phyloP scores from a whole-genome alignment of 2,797 vertebrate genomes.

The Rhodeus uyekii region DNA sequence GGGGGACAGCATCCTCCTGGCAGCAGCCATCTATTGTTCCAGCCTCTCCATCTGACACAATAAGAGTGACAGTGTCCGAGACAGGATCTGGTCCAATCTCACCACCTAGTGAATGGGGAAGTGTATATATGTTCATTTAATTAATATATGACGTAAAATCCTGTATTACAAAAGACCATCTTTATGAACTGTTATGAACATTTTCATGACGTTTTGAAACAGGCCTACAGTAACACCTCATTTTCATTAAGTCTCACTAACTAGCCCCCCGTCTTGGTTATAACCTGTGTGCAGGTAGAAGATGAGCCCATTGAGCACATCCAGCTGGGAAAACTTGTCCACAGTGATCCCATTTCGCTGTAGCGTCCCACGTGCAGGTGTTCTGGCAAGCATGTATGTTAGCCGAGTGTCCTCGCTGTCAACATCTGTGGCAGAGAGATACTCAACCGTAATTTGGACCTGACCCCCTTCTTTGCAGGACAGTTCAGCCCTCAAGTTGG shows the following conservation, averaged over 20 bases:
- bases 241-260: conserved; percentile 2
- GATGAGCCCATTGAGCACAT: conserved; percentile 73
- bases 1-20: conserved; percentile 66
- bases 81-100: conserved; percentile 71
- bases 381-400: conserved; percentile 69
- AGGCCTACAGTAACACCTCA: neutral
- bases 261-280: neutral
- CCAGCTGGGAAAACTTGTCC: conserved; percentile 77
- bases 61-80: conserved; percentile 70
- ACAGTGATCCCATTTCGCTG: conserved; percentile 65
- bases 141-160: neutral
- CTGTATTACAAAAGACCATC: neutral
- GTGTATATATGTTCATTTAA: neutral
- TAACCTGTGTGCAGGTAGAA: conserved; percentile 74
- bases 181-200: neutral
- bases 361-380: conserved; percentile 64
- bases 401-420: conserved; percentile 73
- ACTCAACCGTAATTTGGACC: conserved; percentile 68
- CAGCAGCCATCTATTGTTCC: conserved; percentile 68
- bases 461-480: conserved; percentile 66
- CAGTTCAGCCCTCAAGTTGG: conserved; percentile 65
- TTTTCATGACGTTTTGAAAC: neutral
- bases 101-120: conserved; percentile 60
- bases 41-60: conserved; percentile 74
- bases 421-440: conserved; percentile 70